phyloP scores from a whole-genome alignment of 2,797 vertebrate genomes.

The Siniperca obscura region DNA sequence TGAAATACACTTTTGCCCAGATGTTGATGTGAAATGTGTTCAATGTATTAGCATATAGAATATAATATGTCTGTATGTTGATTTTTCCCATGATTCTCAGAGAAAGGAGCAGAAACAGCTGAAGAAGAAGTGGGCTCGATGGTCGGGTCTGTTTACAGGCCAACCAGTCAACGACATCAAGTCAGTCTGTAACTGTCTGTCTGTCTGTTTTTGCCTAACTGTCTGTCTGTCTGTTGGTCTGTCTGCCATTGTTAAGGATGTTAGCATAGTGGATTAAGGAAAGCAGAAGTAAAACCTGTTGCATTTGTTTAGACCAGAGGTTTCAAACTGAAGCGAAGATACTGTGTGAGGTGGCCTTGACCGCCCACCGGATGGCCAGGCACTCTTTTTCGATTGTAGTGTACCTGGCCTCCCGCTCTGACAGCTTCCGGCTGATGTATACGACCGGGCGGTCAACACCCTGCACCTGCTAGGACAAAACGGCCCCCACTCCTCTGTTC shows the following conservation, averaged over 20 bases:
- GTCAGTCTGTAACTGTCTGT: constrained; percentile 75
- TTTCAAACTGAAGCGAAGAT: not conserved
- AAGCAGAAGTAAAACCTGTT: not conserved
- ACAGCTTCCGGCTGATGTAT: no score
- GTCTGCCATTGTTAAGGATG: not conserved
- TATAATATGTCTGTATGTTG: not conserved
- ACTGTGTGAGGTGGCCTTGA: no score
- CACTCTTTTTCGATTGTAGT: no score
- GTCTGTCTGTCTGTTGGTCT: not conserved
- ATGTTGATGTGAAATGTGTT: constrained; percentile 1
- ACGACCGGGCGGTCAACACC: no score
- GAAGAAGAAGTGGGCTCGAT: constrained; percentile 86
- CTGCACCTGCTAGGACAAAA: no score
- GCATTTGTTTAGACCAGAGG: not conserved
- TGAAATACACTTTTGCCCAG: not conserved
- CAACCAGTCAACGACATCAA: constrained; percentile 87
- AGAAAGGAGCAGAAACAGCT: constrained; percentile 74
- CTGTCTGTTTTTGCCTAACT: not conserved
- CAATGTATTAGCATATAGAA: not conserved
- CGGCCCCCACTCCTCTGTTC: no score
- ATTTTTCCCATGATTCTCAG: constrained; percentile 54
- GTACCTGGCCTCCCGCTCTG: no score
- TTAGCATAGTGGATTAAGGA: constrained; percentile 4
- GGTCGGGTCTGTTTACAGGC: constrained; percentile 74
- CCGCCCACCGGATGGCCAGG: no score